Conservation (phyloP, 2,888 invertebrate genomes). For the Linnaemya tessellans region DNA sequence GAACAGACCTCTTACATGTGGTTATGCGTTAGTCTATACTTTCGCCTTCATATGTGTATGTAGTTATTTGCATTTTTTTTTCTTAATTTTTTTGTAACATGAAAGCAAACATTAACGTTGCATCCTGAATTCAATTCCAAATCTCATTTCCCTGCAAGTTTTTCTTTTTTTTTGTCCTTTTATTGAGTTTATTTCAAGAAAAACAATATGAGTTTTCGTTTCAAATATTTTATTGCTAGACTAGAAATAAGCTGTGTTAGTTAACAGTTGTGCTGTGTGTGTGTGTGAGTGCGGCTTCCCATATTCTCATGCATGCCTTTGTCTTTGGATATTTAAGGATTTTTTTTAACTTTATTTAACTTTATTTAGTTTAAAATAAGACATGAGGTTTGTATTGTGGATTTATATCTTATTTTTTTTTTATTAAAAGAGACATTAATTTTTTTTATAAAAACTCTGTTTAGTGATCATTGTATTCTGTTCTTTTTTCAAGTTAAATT, state of each 20-base stretch:
- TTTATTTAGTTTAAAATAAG: background rate
- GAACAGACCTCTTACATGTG: background rate
- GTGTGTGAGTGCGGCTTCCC: background rate
- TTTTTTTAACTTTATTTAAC: background rate
- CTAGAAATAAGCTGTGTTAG: background rate
- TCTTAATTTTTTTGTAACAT: background rate
- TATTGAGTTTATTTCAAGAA: background rate
- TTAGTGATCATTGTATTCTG: too few species aligned
- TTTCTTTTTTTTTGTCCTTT: slow-evolving; percentile 1
- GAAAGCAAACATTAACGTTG: slow-evolving; percentile 38
- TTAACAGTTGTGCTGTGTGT: background rate
- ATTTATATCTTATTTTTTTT: too few species aligned
- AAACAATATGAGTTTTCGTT: slow-evolving; percentile 5
- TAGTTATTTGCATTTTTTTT: slow-evolving; percentile 15
- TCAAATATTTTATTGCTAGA: background rate
- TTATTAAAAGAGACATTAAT: too few species aligned
- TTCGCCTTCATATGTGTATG: background rate
- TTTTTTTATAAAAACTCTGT: too few species aligned
- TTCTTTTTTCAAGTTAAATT: too few species aligned
- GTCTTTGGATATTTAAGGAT: background rate
- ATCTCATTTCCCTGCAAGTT: slow-evolving; percentile 1
- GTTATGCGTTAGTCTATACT: background rate
- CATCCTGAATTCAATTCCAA: slow-evolving; percentile 38
- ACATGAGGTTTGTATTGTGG: background rate
- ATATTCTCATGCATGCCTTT: background rate